Conservation (phyloP, 2,113 vertebrate species). For the Eurystomus gularis region DNA sequence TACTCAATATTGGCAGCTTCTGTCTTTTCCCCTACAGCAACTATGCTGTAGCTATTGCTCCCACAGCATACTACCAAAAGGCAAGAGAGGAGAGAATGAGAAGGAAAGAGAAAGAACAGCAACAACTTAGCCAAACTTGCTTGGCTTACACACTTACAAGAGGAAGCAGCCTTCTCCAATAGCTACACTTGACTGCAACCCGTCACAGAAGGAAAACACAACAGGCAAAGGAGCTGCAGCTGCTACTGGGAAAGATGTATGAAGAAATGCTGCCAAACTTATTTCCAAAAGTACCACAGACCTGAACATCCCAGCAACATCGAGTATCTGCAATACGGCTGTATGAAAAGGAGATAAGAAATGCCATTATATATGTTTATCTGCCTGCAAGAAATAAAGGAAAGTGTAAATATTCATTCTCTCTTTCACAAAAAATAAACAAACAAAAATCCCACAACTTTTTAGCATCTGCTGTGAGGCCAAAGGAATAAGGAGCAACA, state of each 20-base stretch:
- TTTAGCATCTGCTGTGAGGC: background rate
- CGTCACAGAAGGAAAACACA: constrained; percentile 66
- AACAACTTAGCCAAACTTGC: constrained; percentile 42
- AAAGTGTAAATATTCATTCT: background rate
- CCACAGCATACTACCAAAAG: background rate
- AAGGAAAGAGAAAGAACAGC: background rate
- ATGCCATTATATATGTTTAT: background rate
- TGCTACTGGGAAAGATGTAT: constrained; percentile 30
- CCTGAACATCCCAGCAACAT: constrained; percentile 40
- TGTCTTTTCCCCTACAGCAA: background rate
- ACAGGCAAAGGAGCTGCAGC: constrained; percentile 59
- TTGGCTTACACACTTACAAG: background rate
- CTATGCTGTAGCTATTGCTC: background rate
- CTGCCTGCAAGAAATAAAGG: background rate
- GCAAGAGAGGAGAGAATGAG: background rate
- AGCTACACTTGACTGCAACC: constrained; percentile 47
- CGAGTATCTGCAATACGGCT: background rate
- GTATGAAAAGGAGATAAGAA: background rate
- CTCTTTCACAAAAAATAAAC: background rate
- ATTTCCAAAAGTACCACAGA: constrained; percentile 57
- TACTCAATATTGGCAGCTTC: background rate
- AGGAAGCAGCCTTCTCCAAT: constrained; percentile 31
- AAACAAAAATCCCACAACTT: background rate
- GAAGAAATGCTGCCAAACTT: constrained; percentile 47
- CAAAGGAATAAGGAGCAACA: background rate